A percentile compares a stretch with the other conserved stretches of the same genome.
Conservation (phyloP, 2,888 invertebrate species). For the Ophonus ardosiacus region DNA sequence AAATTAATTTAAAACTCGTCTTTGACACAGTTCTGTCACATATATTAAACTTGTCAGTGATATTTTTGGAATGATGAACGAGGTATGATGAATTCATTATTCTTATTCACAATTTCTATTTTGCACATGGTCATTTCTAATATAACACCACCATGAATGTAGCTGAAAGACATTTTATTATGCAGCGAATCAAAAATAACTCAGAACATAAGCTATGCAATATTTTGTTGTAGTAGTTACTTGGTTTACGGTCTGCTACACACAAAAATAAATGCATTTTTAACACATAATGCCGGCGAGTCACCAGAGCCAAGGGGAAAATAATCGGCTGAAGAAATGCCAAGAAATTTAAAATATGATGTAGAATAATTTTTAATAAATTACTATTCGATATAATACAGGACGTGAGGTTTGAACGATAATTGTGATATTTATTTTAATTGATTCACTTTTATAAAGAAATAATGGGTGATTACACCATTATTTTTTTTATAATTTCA, state of each 20-base stretch:
- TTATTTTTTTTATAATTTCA: too few relatives aligned
- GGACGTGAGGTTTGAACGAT: background rate
- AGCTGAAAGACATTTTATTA: conserved; percentile 10
- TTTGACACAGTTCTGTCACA: conserved; percentile 41
- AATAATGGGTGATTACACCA: too few relatives aligned
- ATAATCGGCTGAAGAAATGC: conserved; percentile 6
- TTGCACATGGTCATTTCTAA: background rate
- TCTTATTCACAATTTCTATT: conserved; percentile 11
- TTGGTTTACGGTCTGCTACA: conserved; percentile 39
- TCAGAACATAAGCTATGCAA: background rate
- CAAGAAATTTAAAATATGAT: background rate
- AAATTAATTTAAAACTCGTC: conserved; percentile 11
- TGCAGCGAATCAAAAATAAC: conserved; percentile 42
- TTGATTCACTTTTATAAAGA: too few relatives aligned
- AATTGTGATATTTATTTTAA: background rate
- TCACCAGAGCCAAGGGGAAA: conserved; percentile 33
- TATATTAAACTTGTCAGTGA: conserved; percentile 5
- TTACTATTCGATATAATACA: background rate
- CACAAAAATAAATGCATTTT: conserved; percentile 57
- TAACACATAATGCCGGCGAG: conserved; percentile 4
- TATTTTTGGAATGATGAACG: conserved; percentile 49
- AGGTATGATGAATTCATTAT: conserved; percentile 16
- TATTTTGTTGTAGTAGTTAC: conserved; percentile 9
- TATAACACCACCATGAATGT: background rate
- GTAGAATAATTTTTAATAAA: background rate